These are phyloP conservation scores for Neodiprion lecontei DNA, from an alignment of 1,140 invertebrate genomes.

Conservation along the genomic window DNA sequence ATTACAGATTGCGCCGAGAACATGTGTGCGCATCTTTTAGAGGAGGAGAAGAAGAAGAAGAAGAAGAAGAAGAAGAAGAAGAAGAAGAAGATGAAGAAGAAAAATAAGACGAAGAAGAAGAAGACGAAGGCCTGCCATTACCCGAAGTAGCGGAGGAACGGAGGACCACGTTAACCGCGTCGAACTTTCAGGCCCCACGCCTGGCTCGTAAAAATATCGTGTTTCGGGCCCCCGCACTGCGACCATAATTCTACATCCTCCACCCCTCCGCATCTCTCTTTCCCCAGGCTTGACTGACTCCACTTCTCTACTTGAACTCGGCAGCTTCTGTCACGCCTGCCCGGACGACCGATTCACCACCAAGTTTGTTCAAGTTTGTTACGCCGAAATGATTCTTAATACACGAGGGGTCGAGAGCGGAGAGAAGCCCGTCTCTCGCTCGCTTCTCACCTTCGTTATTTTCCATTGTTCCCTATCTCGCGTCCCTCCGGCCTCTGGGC, in stretches of 20 bases:
- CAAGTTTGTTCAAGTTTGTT: no score
- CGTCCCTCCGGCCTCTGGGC: no score
- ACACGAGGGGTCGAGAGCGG: no score
- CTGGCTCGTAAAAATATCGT: slow-evolving; percentile 14
- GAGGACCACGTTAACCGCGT: not conserved
- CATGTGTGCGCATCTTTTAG: not conserved
- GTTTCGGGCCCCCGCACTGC: slow-evolving; percentile 13
- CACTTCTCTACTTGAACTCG: not conserved
- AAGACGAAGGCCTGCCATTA: not conserved
- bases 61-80: slow-evolving; percentile 3
- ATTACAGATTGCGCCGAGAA: not conserved
- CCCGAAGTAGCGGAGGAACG: not conserved
- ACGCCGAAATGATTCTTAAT: no score
- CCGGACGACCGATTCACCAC: no score
- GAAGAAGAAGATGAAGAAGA: not conserved
- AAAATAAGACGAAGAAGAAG: not conserved
- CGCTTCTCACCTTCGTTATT: no score
- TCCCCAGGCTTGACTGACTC: not conserved
- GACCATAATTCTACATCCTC: not conserved
- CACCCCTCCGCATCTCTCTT: not conserved
- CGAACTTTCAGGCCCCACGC: not conserved
- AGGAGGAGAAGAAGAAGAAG: not conserved
- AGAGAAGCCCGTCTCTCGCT: no score
- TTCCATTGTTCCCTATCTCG: no score
- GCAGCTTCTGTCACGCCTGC: not conserved